Percentiles rank a stretch among this genome's conserved stretches.
Evolutionary conservation across 2,113 vertebrate genomes (phyloP).

Genomic region (Pangasianodon hypophthalmus): DNA sequence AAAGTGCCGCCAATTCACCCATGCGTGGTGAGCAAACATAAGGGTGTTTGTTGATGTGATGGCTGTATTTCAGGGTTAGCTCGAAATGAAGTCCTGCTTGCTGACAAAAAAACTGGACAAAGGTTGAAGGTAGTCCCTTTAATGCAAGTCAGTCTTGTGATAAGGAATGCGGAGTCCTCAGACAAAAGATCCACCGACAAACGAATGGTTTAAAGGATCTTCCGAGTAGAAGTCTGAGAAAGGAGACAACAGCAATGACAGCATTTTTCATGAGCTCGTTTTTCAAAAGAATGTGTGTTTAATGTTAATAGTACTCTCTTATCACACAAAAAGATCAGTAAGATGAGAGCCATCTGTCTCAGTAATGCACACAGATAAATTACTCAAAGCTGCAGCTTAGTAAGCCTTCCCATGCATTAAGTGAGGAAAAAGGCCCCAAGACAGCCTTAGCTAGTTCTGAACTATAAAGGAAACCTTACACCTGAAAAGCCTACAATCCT

Average conservation of each 20-base stretch:
- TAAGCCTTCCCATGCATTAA: conserved; percentile 4
- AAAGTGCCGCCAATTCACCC: conserved; percentile 27
- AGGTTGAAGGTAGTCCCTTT: conserved; percentile 15
- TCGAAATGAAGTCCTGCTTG: conserved; percentile 33
- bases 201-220: conserved; percentile 43
- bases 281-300: conserved; percentile 42
- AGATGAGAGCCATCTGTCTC: conserved; percentile 35
- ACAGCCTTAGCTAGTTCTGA: not conserved
- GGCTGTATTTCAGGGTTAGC: conserved; percentile 44
- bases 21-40: conserved; percentile 35
- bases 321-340: conserved; percentile 28
- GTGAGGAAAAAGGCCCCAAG: not conserved
- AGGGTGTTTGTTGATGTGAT: conserved; percentile 32
- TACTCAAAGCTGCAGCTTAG: conserved; percentile 29
- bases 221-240: conserved; percentile 45
- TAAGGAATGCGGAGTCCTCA: conserved; percentile 48
- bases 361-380: conserved; percentile 30
- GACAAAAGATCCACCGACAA: conserved; percentile 40
- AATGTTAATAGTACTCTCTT: conserved; percentile 35
- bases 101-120: not conserved
- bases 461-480: not conserved
- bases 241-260: conserved; percentile 31
- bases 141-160: conserved; percentile 38
- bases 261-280: conserved; percentile 33
- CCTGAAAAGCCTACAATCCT: conserved; percentile 26